Percentiles rank a stretch among this genome's conserved stretches.
Conservation (phyloP, 1,140 invertebrate species). For the Drosophila ercepeae region DNA sequence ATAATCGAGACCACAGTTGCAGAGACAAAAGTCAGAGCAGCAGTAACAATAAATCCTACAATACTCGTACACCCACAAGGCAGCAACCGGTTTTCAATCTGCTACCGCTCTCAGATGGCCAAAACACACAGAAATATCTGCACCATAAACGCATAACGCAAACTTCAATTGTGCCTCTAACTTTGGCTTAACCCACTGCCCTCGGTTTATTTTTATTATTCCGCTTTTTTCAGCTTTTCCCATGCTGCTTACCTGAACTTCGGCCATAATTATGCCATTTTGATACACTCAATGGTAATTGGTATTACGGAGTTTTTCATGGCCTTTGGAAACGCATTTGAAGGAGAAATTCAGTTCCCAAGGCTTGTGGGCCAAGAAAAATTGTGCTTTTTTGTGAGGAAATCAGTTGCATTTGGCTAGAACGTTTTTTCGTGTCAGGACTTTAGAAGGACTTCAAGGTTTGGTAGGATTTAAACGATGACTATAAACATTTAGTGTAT, state of each 20-base stretch:
- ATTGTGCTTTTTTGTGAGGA: no score
- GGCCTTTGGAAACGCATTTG: not conserved
- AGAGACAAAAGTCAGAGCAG: constrained; percentile 43
- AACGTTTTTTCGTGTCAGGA: no score
- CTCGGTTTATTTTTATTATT: constrained; percentile 44
- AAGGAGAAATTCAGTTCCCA: not conserved
- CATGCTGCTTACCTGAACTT: constrained; percentile 19
- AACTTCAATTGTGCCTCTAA: constrained; percentile 53
- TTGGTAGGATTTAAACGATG: no score
- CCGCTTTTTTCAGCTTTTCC: constrained; percentile 12
- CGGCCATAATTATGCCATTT: constrained; percentile 57
- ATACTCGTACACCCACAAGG: constrained; percentile 71
- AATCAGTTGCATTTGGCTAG: no score
- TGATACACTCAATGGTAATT: constrained; percentile 12
- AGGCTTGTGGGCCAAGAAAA: no score
- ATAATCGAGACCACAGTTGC: constrained; percentile 56
- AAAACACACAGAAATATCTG: constrained; percentile 31
- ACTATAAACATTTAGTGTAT: no score
- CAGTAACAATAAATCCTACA: constrained; percentile 55
- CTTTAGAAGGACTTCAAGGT: no score
- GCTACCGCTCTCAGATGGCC: constrained; percentile 28
- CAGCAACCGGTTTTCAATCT: constrained; percentile 60
- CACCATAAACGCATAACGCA: constrained; percentile 36
- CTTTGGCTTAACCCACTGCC: constrained; percentile 67
- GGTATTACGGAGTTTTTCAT: not conserved